Evolutionary conservation across 2,113 vertebrate genomes (phyloP), one percentile per base, ranked within the genome.

Genomic region (Tinamus guttatus): DNA sequence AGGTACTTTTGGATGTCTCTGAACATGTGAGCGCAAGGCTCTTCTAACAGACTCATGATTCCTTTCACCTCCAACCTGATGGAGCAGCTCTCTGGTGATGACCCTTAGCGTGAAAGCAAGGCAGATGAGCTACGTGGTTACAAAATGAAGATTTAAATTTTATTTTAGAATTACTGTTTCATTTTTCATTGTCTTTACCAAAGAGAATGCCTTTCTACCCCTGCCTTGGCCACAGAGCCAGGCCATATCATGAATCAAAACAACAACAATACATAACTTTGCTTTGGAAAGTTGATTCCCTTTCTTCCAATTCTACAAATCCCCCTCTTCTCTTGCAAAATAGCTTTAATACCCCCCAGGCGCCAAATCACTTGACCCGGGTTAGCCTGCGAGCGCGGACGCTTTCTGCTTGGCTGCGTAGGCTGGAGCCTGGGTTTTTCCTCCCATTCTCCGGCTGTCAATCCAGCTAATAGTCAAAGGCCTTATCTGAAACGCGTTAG

Each of bases 321-420:
- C 73, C 82, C 78, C 36, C 85, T 7, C 43, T 59, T 5, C 51
- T 28, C 98, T 98, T 97, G 97, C 98, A 98, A 98, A 49, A 98
- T 92, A 97, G 98, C 98, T 98, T 98, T 98, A 98, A 98, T 98
- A 97, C 98, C 97, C 98, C 84, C 81, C 65, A 98, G 98, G 98
- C 98, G 98, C 99, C 98, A 97, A 98, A 98, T 98, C 98, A 98
- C 98, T 99, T 99, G 98, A 99, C 98, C 98, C 96, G 93, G 92
- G 97, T 98, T 98, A 97, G 98, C 98, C 98, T 78, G 90, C 69
- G 97, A 87, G 67, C 96, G 95, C 88, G 97, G 97, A 89, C 96
- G 91, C 97, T 98, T 98, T 98, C 98, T 98, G 98, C 98, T 98
- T 97, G 95, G 97, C 97, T 98, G 98, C 85, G 78, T 95, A 90